Percentiles rank a stretch among this genome's conserved stretches.
Conservation (phyloP, 2,888 invertebrate genomes). For the Cheilosia impressa region DNA sequence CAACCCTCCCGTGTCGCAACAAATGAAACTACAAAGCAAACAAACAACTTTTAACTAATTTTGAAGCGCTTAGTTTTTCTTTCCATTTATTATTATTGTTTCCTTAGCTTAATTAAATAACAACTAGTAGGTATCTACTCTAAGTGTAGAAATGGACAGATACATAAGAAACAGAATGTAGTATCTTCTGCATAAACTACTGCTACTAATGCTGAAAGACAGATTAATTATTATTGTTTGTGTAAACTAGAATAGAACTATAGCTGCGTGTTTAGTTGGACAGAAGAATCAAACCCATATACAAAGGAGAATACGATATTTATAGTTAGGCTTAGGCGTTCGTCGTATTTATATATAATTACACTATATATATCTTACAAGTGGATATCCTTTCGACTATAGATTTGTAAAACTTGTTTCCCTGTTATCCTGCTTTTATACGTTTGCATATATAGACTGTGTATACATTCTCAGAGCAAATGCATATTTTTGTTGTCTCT, state of each 20-base stretch:
- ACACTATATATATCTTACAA: slow-evolving; percentile 30
- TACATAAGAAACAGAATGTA: slow-evolving; percentile 25
- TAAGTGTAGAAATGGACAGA: slow-evolving; percentile 44
- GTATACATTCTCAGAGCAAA: slow-evolving; percentile 37
- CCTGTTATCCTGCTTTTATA: slow-evolving; percentile 54
- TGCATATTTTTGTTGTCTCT: slow-evolving; percentile 27
- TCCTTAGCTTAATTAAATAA: slow-evolving; percentile 62
- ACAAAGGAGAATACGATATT: slow-evolving; percentile 47
- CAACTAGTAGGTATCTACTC: slow-evolving; percentile 33
- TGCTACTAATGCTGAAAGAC: slow-evolving; percentile 63
- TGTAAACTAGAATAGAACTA: slow-evolving; percentile 46
- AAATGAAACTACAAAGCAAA: slow-evolving; percentile 49
- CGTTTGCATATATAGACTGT: slow-evolving; percentile 33
- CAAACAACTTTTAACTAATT: slow-evolving; percentile 58
- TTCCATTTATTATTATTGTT: slow-evolving; percentile 41
- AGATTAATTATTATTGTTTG: slow-evolving; percentile 55
- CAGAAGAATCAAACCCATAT: not conserved
- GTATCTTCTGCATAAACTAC: slow-evolving; percentile 45
- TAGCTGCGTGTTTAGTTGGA: slow-evolving; percentile 45
- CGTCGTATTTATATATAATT: slow-evolving; percentile 44
- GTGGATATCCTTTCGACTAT: slow-evolving; percentile 25
- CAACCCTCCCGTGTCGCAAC: slow-evolving; percentile 16
- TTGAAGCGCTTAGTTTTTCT: slow-evolving; percentile 49
- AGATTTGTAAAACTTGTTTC: slow-evolving; percentile 36
- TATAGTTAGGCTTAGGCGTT: slow-evolving; percentile 46